Evolutionary conservation across 2,113 vertebrate genomes (phyloP), one percentile per base, ranked within the genome.

Genomic region (Poecilia latipinna): DNA sequence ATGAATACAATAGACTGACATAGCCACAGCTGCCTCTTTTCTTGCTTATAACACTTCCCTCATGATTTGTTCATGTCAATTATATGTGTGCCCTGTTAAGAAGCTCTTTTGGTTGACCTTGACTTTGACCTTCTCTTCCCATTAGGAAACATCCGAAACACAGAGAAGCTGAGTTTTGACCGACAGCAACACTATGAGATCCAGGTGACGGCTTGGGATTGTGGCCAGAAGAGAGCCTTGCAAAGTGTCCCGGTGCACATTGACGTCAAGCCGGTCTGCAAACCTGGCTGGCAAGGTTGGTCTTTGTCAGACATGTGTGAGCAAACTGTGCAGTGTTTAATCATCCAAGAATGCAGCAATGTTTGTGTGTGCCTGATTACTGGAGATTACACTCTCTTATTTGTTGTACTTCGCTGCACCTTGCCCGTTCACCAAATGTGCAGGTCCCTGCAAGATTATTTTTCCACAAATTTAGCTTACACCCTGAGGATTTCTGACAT

Each of bases 221-320:
- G 98, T 4, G 98, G 98, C n/a, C 97, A 99, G 89, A 97, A 97
- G 87, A 95, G 90, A 4, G 96, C 98, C 0, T 82, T 91, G 7
- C 95, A 96, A 85, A 96, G 96, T 61, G 96, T 96, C 11, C 83
- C 95, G 8, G 96, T 99, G 24, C 95, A 65, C 89, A 97, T 99
- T 51, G 95, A 97, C 1, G 95, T 99, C 89, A 98, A 97, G 88
- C 98, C 98, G 0, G 95, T 98, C 74, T 99, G 98, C 93, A 98
- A 97, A 83, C 97, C 98, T 13, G 98, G 97, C 80, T 99, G 97
- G 97, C 97, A 98, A 96, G 98, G 98, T 99, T 90, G 61, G 87
- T 29, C 65, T 8, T 68, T 68, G 7, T 65, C 35, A 11, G 48
- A 12, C 24, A 4, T 63, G 24, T 61, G 33, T 60, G 68, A 35